Base-by-base conservation (phyloP, 2,797 vertebrate genomes). In the Paratrypauchen microcephalus region DNA sequence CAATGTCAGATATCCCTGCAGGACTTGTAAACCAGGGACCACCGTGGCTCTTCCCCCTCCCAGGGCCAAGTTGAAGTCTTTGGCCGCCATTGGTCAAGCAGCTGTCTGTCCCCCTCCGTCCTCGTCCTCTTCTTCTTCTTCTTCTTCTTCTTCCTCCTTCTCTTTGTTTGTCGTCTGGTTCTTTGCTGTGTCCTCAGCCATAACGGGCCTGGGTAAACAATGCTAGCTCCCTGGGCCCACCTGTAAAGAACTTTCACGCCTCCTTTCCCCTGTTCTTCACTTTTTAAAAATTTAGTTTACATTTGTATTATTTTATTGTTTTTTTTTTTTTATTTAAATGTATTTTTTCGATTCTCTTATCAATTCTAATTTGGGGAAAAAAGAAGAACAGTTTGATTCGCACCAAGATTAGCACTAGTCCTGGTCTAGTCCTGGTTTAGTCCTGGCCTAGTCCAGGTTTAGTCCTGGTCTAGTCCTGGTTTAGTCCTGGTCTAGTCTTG, bases 11-110 rank as follows among this genome's bases (percentile, higher is more conserved):
- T 73, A 68, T 79, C 74, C 85, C 85, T 84, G 71, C 75, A 64
- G 54, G 18, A 30, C 48, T 72, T 77, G 73, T 83, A 75, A 80
- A 85, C 80, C 39, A 13, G 41, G 64, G 65, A 54, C 70, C 70
- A 28, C 68, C 73, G 68, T 82, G 79, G 79, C 66, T 81, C 77
- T 76, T 55, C 62, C 74, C 24, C 64, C 75, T 79, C 64, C 73
- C 76, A 92, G 91, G 90, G 87, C 90, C 92, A 92, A 92, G 91
- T 90, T 91, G 87, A 93, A 89, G 86, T 86, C 76, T 71, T 65
- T n/a, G 18, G 68, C 69, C 74, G 45, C 68, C 67, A 73, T 87
- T 86, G 80, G 87, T 61, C 24, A 70, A 66, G 80, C 87, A 85
- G 83, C 83, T 85, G 87, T 83, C 75, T 18, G 8, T 75, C 76